Conservation (phyloP, 2,797 vertebrate species). For the Eulemur albifrons region DNA sequence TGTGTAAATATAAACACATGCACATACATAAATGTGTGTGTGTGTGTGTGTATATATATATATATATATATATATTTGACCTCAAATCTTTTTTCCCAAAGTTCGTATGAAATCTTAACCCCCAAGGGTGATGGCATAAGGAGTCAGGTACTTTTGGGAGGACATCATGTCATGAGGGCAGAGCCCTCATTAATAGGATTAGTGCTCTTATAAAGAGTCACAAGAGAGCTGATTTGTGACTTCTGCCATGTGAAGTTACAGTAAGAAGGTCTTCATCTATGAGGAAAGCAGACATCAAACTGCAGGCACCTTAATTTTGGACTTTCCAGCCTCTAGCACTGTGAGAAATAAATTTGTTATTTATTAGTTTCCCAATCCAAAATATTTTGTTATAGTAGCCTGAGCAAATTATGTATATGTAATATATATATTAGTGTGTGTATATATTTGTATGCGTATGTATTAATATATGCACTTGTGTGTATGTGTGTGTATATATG, state of each 20-base stretch:
- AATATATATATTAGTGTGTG: no score
- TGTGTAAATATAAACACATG: no score
- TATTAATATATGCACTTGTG: no score
- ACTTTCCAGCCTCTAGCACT: fast-evolving
- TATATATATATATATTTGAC: no score
- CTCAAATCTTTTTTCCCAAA: background rate
- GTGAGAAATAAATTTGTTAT: background rate
- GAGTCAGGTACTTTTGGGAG: fast-evolving
- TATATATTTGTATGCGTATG: no score
- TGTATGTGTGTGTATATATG: no score
- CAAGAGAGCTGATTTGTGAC: background rate
- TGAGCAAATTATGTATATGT: background rate
- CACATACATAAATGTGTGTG: no score
- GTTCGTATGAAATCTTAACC: background rate
- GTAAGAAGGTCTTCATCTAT: background rate
- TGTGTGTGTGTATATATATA: no score
- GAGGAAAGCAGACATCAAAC: background rate
- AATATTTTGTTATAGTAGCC: background rate
- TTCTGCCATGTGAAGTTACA: background rate
- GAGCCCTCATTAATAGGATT: background rate
- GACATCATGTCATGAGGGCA: background rate
- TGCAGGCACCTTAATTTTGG: background rate
- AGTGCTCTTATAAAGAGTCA: background rate
- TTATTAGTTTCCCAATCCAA: background rate
- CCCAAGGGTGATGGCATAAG: background rate